These are phyloP conservation scores for Cryptoprocta ferox DNA, from an alignment of 2,797 vertebrate genomes.

Conservation along the genomic window DNA sequence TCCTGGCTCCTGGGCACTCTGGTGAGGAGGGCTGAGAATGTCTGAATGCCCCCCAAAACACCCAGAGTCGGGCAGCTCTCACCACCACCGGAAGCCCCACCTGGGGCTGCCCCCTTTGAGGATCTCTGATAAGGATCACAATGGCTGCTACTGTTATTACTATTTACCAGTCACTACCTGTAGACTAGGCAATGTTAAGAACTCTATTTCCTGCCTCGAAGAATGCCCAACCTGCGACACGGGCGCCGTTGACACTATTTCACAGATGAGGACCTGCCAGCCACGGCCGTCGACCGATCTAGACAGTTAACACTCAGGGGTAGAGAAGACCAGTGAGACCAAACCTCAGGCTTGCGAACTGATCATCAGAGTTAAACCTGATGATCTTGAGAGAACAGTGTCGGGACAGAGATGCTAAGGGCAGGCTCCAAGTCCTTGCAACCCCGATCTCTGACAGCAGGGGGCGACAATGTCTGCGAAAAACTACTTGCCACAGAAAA, in stretches of 20 bases:
- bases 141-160: neutral
- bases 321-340: neutral
- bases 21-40: neutral
- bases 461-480: conserved; percentile 51
- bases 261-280: neutral
- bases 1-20: neutral
- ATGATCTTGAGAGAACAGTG: neutral
- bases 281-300: neutral
- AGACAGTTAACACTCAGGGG: neutral
- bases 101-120: neutral
- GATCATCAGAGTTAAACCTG: neutral
- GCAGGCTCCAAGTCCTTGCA: neutral
- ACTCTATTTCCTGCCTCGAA: neutral
- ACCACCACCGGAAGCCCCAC: fast-evolving
- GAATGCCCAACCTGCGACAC: neutral
- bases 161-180: neutral
- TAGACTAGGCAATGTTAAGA: neutral
- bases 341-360: neutral
- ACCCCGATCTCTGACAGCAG: conserved; percentile 37
- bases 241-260: neutral
- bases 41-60: neutral
- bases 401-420: neutral
- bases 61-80: neutral
- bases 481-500: neutral
- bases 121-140: neutral